phyloP scores from a whole-genome alignment of 2,113 vertebrate species.

The Taxidea taxus region DNA sequence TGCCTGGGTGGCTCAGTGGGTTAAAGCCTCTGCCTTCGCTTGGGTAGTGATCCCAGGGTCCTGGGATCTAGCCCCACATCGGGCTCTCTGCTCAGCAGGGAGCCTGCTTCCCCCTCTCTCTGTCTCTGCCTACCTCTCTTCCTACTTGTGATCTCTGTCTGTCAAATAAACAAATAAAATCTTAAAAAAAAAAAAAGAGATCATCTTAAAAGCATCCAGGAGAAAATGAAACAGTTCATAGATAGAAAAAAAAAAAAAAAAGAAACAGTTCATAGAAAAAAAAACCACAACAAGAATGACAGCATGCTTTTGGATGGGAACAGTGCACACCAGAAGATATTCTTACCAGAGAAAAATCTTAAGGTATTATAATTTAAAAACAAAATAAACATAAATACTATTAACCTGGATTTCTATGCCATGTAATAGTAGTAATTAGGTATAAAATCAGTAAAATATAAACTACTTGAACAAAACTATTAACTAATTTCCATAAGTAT shows the following conservation, averaged over 20 bases:
- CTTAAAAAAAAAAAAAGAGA: too few relatives aligned
- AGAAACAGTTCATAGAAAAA: too few relatives aligned
- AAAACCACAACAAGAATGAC: neutral
- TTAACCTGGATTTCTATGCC: neutral
- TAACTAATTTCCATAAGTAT: neutral
- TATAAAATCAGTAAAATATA: neutral
- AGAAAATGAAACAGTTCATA: neutral
- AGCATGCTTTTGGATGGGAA: neutral
- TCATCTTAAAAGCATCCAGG: neutral
- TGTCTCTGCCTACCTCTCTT: too few relatives aligned
- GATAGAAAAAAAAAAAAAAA: neutral
- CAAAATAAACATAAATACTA: neutral
- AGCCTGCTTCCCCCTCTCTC: too few relatives aligned
- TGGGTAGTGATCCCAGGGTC: too few relatives aligned
- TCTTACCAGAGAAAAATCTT: neutral
- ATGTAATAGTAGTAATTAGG: neutral
- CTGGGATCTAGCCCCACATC: too few relatives aligned
- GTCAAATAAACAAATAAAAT: too few relatives aligned
- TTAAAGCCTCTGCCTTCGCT: too few relatives aligned
- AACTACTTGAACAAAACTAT: neutral
- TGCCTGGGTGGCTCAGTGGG: too few relatives aligned
- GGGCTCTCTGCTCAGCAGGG: too few relatives aligned
- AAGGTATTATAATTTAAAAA: neutral
- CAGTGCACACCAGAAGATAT: neutral
- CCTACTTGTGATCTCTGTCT: too few relatives aligned